Percentiles rank a stretch among this genome's conserved stretches.
Conservation (phyloP, 2,888 invertebrate species). For the Apamea anceps region DNA sequence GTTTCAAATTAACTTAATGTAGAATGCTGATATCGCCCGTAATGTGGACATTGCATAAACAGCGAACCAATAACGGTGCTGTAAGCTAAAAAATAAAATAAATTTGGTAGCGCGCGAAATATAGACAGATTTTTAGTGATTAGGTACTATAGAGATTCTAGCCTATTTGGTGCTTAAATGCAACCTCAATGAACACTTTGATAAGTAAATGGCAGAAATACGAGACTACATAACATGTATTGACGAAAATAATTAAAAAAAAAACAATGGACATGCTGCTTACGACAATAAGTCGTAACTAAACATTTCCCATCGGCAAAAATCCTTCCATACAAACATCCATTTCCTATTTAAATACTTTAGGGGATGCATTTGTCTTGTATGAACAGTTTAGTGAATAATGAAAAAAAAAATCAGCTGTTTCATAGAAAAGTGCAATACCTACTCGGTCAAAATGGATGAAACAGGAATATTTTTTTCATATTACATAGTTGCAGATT, state of each 20-base stretch:
- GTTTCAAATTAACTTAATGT: constrained; percentile 50
- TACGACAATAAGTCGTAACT: too few relatives aligned
- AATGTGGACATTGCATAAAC: constrained; percentile 41
- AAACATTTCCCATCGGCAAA: too few relatives aligned
- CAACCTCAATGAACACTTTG: not conserved
- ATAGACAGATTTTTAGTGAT: not conserved
- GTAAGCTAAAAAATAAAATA: constrained; percentile 40
- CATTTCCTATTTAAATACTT: too few relatives aligned
- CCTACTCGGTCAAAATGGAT: too few relatives aligned
- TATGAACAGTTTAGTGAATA: too few relatives aligned
- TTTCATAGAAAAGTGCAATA: too few relatives aligned
- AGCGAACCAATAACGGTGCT: constrained; percentile 30
- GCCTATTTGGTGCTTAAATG: not conserved
- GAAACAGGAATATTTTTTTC: too few relatives aligned
- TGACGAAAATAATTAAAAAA: not conserved
- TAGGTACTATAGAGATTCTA: not conserved
- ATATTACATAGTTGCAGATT: too few relatives aligned
- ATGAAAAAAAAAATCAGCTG: too few relatives aligned
- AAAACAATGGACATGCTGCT: too few relatives aligned
- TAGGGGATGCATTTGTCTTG: too few relatives aligned
- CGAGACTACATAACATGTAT: not conserved
- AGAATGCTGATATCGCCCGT: constrained; percentile 41
- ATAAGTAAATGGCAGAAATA: not conserved
- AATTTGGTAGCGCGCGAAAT: constrained; percentile 5
- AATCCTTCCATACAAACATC: too few relatives aligned